Evolutionary conservation across 92 coral and sea anemone species (phyloP), one percentile per base, ranked within the genome.

Genomic region (Parazoanthus swiftii): DNA sequence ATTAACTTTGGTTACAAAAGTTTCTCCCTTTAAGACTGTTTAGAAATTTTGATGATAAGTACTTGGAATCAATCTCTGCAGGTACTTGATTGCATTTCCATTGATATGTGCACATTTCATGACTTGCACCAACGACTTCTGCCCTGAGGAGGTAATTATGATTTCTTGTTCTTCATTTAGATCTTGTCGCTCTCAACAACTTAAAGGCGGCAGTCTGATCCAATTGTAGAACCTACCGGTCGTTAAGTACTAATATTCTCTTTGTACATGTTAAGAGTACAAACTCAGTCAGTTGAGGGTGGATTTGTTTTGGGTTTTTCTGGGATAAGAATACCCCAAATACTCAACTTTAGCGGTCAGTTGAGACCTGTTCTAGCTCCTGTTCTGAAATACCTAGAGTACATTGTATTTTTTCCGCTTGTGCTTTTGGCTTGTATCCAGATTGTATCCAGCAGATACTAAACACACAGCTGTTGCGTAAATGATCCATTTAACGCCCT

Each of bases 121-220:
- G 99, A 81, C 98, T 0, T 94, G 98, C 59, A 95, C 99, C 14
- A 94, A 86, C 79, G 95, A 94, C 5, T 95, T 92, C 88, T 97
- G 99, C 46, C 99, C 99, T 2, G 99, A 97, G 91, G 99, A 97
- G 98, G 99, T 97, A 88, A 81, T 42, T 74, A 16, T 29, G 26
- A 63, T 63, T 36, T 14, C 2, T 14, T 3, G 42, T 39, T 46
- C 42, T 39, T 39, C 42, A 39, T 39, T 39, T 39, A 39, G 21
- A 74, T 54, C 59, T 54, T 54, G 9, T 54, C 59, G 59, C 16
- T 13, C 59, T 54, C 18, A 54, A 11, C 59, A 13, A 54, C 59
- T 54, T 18, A 63, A 21, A 63, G 26, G 70, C 21, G 5, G 8
- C n/a, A 63, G 70, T 20, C 0, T 18, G 70, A 1, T 21, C 21